phyloP scores from a whole-genome alignment of 2,797 vertebrate species.

The Melanogrammus aeglefinus region DNA sequence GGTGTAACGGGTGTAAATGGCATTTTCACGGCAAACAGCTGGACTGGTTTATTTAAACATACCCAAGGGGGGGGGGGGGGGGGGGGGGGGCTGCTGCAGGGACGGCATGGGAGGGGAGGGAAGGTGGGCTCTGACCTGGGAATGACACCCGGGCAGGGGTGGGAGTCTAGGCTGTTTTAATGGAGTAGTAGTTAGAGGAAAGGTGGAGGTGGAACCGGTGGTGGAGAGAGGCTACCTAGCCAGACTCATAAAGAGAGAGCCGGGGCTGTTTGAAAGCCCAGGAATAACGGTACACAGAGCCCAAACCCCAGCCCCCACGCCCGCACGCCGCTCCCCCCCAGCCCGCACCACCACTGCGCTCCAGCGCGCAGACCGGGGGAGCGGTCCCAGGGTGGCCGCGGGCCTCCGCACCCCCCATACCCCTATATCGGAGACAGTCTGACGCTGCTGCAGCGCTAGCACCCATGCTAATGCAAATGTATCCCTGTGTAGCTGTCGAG shows the following conservation, averaged over 20 bases:
- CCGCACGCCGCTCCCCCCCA: too few relatives aligned
- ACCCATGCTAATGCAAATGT: too few relatives aligned
- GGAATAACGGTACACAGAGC: background rate
- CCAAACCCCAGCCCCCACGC: too few relatives aligned
- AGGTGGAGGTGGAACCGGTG: background rate
- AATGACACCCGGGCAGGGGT: constrained; percentile 81
- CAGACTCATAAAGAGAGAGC: background rate
- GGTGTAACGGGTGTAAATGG: constrained; percentile 83
- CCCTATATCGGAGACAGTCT: too few relatives aligned
- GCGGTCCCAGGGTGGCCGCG: too few relatives aligned
- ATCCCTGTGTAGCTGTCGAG: too few relatives aligned
- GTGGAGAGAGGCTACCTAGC: background rate
- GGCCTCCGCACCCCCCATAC: too few relatives aligned
- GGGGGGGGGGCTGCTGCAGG: too few relatives aligned
- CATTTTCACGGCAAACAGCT: constrained; percentile 89
- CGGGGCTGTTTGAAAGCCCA: too few relatives aligned
- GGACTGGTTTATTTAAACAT: constrained; percentile 92
- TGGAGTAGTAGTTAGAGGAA: constrained; percentile 59
- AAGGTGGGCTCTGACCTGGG: constrained; percentile 72
- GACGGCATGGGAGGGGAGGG: background rate
- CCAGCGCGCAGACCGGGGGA: too few relatives aligned
- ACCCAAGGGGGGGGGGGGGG: constrained; percentile 69
- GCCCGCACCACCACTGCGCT: too few relatives aligned
- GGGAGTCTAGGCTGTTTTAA: constrained; percentile 84
- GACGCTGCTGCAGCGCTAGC: too few relatives aligned